Conservation (phyloP, 2,888 invertebrate species). For the Mycalesis mineus region DNA sequence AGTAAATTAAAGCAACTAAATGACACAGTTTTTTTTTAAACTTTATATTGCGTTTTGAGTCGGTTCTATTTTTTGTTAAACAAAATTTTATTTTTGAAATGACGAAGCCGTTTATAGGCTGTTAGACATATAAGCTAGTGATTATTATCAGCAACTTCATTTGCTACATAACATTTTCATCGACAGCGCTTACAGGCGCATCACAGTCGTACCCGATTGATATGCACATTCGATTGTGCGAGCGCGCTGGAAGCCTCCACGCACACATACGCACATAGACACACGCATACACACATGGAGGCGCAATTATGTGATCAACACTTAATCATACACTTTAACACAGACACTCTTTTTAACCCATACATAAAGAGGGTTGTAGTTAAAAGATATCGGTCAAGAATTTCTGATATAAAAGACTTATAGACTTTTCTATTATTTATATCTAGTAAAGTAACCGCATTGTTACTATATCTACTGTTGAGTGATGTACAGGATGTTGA, state of each 20-base stretch:
- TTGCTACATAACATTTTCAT: not conserved
- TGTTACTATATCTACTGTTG: no score
- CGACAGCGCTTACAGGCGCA: constrained; percentile 1
- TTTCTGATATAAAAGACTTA: not conserved
- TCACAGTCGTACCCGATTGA: constrained; percentile 48
- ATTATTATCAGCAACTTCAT: no score
- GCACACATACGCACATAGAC: no score
- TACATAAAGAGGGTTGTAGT: not conserved
- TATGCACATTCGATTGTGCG: constrained; percentile 65
- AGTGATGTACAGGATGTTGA: not conserved
- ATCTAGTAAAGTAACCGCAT: no score
- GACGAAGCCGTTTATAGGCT: no score
- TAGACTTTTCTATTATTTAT: no score
- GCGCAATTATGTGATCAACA: constrained; percentile 16
- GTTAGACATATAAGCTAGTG: no score
- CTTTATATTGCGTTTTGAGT: no score
- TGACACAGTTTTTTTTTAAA: no score
- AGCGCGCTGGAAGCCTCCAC: constrained; percentile 35
- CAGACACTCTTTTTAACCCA: not conserved
- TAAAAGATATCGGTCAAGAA: not conserved
- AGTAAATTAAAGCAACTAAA: no score
- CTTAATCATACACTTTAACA: constrained; percentile 9
- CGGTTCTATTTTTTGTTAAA: no score
- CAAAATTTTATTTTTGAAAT: no score
- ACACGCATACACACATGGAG: constrained; percentile 16